Evolutionary conservation across 2,113 vertebrate genomes (phyloP).

Genomic region (Monarcha castaneiventris): DNA sequence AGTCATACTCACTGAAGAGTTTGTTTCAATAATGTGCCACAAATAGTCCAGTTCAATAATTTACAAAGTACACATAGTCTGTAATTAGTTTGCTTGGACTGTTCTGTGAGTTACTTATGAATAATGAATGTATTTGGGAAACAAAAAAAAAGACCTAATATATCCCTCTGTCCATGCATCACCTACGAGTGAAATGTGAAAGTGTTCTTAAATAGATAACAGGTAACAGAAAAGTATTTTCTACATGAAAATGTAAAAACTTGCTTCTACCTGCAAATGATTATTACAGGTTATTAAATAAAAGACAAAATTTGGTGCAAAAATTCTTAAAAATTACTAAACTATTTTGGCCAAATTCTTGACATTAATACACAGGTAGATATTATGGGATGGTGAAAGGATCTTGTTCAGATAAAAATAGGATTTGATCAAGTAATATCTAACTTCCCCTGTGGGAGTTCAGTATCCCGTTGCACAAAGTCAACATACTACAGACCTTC

Average conservation of each 20-base stretch:
- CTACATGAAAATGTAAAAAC: neutral
- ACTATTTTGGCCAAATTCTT: neutral
- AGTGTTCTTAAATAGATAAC: neutral
- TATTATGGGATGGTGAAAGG: neutral
- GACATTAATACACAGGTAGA: neutral
- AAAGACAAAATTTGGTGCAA: neutral
- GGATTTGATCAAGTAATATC: neutral
- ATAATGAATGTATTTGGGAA: neutral
- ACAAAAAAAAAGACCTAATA: neutral
- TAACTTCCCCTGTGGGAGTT: neutral
- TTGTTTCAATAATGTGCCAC: neutral
- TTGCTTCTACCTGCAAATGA: neutral
- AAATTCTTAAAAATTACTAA: neutral
- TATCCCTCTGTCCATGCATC: neutral
- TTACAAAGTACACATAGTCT: neutral
- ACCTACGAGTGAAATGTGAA: neutral
- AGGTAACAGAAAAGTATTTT: neutral
- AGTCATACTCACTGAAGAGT: neutral
- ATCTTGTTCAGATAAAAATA: neutral
- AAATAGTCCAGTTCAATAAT: neutral
- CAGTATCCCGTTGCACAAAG: neutral
- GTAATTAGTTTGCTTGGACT: neutral
- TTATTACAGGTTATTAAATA: neutral
- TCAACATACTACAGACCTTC: neutral
- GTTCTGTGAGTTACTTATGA: neutral